Evolutionary conservation across 2,113 vertebrate genomes (phyloP), one percentile per base, ranked within the genome.

Genomic region (Odontesthes bonariensis): DNA sequence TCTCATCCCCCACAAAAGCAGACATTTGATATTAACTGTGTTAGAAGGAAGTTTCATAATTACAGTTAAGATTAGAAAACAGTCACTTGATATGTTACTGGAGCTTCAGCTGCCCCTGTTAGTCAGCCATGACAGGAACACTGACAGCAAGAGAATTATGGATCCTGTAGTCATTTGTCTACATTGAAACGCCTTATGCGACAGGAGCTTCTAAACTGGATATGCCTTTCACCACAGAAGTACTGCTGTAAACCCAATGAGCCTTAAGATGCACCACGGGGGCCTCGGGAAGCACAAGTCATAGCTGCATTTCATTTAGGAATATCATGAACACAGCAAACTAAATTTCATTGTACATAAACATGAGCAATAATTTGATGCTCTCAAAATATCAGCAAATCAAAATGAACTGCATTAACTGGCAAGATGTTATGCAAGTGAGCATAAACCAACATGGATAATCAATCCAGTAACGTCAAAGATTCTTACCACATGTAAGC

Each of bases 31-130:
- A 22, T 47, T 79, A 69, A 78, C 59, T 49, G 20, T 63, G 49
- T 35, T 20, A 64, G 75, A 68, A 17, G 57, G 27, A 55, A 71
- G 75, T 79, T 59, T 57, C 62, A 47, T 77, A 66, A 67, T 76
- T 20, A 81, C 22, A 52, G 87, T 90, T 85, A 91, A 90, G 67
- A 87, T 92, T 92, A 90, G 90, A 89, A 87, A 83, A 66, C 58
- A 11, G 84, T 78, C 73, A 91, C 59, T 62, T 87, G 88, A 92
- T 88, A 84, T 40, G 31, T 17, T 35, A n/a, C 52, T 8, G 33
- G 35, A 68, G 61, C 31, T 44, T 65, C 77, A 68, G 63, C 51
- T 68, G 14, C 57, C 55, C 55, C 23, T 33, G 42, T 73, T 61
- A 55, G 62, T 79, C 81, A 60, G 49, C 31, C 54, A 16, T 46